These are phyloP conservation scores for Hyles euphorbiae DNA, from an alignment of 1,140 invertebrate genomes.

Conservation along the genomic window DNA sequence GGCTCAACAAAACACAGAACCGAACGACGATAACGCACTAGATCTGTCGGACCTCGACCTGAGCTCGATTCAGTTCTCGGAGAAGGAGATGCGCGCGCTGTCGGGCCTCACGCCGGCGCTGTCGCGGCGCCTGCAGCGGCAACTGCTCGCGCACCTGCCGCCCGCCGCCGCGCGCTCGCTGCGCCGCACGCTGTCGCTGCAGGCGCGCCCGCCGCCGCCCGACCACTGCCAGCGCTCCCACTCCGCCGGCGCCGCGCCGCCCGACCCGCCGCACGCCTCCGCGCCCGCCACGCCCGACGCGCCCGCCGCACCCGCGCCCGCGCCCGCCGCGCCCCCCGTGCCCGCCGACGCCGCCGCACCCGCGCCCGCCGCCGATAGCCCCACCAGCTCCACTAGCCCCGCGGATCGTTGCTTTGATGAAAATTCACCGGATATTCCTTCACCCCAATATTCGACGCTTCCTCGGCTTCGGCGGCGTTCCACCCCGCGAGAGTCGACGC, in stretches of 20 bases:
- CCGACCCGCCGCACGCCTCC: slow-evolving; percentile 10
- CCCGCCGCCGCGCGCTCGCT: slow-evolving; percentile 76
- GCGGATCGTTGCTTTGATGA: background rate
- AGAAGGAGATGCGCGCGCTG: slow-evolving; percentile 79
- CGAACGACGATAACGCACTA: slow-evolving; percentile 67
- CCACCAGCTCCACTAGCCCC: background rate
- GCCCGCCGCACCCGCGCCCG: slow-evolving; percentile 14
- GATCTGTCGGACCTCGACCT: slow-evolving; percentile 80
- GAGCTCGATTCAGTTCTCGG: slow-evolving; percentile 79
- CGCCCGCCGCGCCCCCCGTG: slow-evolving; percentile 10
- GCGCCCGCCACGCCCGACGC: slow-evolving; percentile 17
- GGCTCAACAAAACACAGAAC: slow-evolving; percentile 33
- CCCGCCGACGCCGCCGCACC: slow-evolving; percentile 17
- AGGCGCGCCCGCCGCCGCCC: slow-evolving; percentile 22
- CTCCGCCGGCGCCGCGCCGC: slow-evolving; percentile 9
- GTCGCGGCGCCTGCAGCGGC: slow-evolving; percentile 39
- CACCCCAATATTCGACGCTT: slow-evolving; percentile 43
- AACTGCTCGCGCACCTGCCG: slow-evolving; percentile 78
- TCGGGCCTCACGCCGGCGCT: slow-evolving; percentile 70
- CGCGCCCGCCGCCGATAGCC: slow-evolving; percentile 8
- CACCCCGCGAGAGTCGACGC: slow-evolving; percentile 15
- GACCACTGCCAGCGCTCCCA: slow-evolving; percentile 14
- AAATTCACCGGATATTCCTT: slow-evolving; percentile 8
- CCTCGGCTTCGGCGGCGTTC: slow-evolving; percentile 43
- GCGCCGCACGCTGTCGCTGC: slow-evolving; percentile 78